Evolutionary conservation across 2,113 vertebrate genomes (phyloP), one percentile per base, ranked within the genome.

Genomic region (Lagopus leucura): DNA sequence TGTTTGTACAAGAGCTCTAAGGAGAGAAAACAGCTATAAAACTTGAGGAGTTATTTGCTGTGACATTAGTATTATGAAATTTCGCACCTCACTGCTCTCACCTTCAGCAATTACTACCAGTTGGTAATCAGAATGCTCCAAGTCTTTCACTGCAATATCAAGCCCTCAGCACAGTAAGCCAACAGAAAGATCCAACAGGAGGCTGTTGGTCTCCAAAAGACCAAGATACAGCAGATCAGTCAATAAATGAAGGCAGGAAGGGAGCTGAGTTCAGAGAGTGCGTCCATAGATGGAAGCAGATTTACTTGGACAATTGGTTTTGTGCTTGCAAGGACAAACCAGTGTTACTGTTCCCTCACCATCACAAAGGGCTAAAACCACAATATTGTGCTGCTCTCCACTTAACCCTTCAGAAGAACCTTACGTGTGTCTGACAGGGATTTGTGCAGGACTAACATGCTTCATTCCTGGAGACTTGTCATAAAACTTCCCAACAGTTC

Each of bases 31-130:
- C 60, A 76, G 64, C 70, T 86, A 73, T 22, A 36, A 36, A 61
- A 72, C 21, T 78, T 5, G 19, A 3, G 21, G 25, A n/a, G 32
- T 93, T 82, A 47, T 69, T 83, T 63, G 67, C 90, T 81, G 32
- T 52, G 66, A 30, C 77, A 88, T 67, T 30, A 64, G 18, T 20
- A 19, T 0, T 7, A 8, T 1, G 60, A 72, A 76, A 85, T 75
- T 40, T 32, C 72, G 63, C 80, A 90, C 73, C 61, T 87, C 38
- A 0, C 82, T 58, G 42, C 79, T 94, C 72, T 91, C 65, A 80
- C 75, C 77, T 82, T 25, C 52, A 67, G 79, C 76, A 57, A 24
- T 67, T 24, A 8, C 78, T 30, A 78, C 5, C 82, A 48, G 66
- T 2, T 50, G 55, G 19, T 5, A 30, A 28, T 54, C 73, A 76